These are phyloP conservation scores for Pelosia muscerda DNA, from an alignment of 2,888 invertebrate species.

Conservation along the genomic window DNA sequence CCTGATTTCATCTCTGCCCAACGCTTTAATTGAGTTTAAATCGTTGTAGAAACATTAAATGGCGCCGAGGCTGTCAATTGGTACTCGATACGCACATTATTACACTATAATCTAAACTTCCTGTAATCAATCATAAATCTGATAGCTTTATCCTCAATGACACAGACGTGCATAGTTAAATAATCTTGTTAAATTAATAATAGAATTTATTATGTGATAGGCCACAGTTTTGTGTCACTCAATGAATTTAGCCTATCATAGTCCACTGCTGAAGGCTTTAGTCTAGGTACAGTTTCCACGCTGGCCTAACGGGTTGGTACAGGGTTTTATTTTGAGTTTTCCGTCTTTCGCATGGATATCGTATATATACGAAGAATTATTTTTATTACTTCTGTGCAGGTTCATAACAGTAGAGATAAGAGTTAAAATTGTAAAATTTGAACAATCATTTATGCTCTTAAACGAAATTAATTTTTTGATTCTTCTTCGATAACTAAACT, in stretches of 20 bases:
- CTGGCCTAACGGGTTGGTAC: no score
- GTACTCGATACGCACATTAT: conserved; percentile 9
- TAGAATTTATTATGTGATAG: conserved; percentile 12
- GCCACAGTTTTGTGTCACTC: conserved; percentile 10
- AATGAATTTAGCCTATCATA: no score
- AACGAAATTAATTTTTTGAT: no score
- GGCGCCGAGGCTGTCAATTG: conserved; percentile 9
- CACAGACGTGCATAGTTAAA: conserved; percentile 20
- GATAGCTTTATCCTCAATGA: conserved; percentile 25
- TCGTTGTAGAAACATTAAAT: conserved; percentile 6
- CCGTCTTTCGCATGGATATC: no score
- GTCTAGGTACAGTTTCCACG: no score
- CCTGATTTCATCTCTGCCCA: conserved; percentile 2
- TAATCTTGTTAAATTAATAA: conserved; percentile 18
- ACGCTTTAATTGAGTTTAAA: conserved; percentile 1
- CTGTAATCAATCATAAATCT: conserved; percentile 24
- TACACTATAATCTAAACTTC: conserved; percentile 17
- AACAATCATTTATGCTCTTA: no score
- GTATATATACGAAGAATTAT: no score
- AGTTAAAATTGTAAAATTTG: no score
- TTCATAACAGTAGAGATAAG: neutral
- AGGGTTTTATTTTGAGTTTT: no score
- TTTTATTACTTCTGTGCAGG: conserved; percentile 13
- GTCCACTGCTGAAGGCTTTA: no score
- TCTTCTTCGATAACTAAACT: no score